Conservation (phyloP, 2,797 vertebrate species). For the Masticophis lateralis region DNA sequence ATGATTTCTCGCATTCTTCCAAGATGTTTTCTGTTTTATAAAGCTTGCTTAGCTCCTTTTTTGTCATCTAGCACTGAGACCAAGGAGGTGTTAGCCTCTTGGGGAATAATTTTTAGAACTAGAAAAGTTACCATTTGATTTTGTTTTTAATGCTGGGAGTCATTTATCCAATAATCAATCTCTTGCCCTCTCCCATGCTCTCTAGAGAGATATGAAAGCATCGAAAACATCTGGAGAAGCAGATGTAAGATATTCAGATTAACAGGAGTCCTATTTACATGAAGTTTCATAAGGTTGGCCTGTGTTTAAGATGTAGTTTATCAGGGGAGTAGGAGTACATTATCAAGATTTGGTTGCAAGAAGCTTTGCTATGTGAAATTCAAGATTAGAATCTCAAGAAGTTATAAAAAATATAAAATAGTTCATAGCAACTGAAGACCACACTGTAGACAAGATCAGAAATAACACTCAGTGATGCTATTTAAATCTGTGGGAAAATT, state of each 20-base stretch:
- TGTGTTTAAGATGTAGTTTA: background rate
- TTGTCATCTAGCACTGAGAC: slow-evolving; percentile 54
- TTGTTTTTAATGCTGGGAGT: slow-evolving; percentile 30
- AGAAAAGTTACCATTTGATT: slow-evolving; percentile 33
- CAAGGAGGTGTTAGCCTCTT: slow-evolving; percentile 53
- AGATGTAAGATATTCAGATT: background rate
- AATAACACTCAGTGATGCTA: background rate
- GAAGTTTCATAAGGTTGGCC: background rate
- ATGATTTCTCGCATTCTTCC: slow-evolving; percentile 48
- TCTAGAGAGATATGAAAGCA: slow-evolving; percentile 7
- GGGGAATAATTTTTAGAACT: slow-evolving; percentile 51
- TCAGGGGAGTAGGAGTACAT: background rate
- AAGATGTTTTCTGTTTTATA: slow-evolving; percentile 69
- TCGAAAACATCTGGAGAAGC: slow-evolving; percentile 31
- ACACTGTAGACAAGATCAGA: background rate
- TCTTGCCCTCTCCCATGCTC: background rate
- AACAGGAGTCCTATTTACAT: background rate
- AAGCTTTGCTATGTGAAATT: background rate
- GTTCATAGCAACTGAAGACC: background rate
- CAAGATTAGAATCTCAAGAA: background rate
- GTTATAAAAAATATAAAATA: background rate
- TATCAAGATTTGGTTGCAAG: background rate
- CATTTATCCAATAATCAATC: slow-evolving; percentile 51
- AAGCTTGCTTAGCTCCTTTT: slow-evolving; percentile 42
- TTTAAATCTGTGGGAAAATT: background rate